phyloP scores from a whole-genome alignment of 2,797 vertebrate species.

The Enteromius trimaculatus region DNA sequence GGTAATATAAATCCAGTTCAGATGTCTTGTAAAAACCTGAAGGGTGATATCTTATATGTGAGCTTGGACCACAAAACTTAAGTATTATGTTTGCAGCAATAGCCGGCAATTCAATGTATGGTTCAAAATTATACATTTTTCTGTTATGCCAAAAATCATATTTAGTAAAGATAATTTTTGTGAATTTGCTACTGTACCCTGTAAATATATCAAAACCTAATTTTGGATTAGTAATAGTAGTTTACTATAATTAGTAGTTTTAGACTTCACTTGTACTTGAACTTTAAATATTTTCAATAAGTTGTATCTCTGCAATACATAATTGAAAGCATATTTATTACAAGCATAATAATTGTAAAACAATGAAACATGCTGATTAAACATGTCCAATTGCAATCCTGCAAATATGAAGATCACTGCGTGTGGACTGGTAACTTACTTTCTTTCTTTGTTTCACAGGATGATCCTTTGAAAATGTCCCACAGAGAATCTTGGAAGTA shows the following conservation, averaged over 20 bases:
- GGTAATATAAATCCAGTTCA: neutral
- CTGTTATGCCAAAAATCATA: neutral
- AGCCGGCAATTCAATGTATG: neutral
- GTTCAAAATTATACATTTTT: neutral
- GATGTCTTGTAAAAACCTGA: neutral
- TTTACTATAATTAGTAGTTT: too few relatives aligned
- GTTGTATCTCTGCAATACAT: neutral
- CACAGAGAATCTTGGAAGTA: constrained; percentile 65
- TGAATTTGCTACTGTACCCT: too few relatives aligned
- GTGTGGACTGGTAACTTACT: neutral
- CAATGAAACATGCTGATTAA: neutral
- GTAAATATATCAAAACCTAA: neutral
- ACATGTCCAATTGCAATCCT: neutral
- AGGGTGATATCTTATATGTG: neutral
- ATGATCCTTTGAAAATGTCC: constrained; percentile 65
- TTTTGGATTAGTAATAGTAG: neutral
- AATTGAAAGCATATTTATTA: neutral
- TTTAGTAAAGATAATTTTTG: neutral
- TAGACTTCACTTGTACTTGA: neutral
- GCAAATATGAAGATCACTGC: neutral
- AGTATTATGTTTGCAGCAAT: neutral
- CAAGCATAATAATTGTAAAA: neutral
- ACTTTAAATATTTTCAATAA: neutral
- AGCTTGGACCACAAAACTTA: neutral
- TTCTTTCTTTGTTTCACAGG: constrained; percentile 59